A percentile compares a stretch with the other conserved stretches of the same genome.
These are phyloP conservation scores for Ommatoiulus sabulosus DNA, from an alignment of 2,888 invertebrate species.

Conservation along the genomic window DNA sequence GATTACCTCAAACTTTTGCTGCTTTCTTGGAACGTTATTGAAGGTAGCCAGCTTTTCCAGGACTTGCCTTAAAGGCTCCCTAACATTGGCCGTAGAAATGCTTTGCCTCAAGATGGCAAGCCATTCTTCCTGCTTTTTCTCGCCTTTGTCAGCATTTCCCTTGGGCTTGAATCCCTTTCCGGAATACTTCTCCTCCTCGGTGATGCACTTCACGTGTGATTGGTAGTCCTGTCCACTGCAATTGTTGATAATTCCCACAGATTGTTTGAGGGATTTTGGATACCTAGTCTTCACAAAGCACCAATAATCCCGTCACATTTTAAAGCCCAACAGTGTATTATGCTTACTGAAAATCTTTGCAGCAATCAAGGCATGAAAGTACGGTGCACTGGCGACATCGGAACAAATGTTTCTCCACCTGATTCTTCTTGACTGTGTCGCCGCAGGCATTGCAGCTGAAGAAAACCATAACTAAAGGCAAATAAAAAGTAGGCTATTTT, in stretches of 20 bases:
- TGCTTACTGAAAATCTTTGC: constrained; percentile 83
- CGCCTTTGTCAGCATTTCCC: constrained; percentile 81
- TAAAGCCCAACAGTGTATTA: not conserved
- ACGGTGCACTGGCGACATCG: constrained; percentile 78
- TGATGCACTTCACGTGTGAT: constrained; percentile 85
- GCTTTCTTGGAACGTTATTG: constrained; percentile 88
- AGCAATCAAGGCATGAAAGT: constrained; percentile 93
- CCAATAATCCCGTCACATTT: too few species aligned
- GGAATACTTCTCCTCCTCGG: constrained; percentile 88
- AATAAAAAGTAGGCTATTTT: too few species aligned
- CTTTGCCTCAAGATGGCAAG: constrained; percentile 78
- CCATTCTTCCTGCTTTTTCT: constrained; percentile 88
- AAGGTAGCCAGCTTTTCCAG: constrained; percentile 78
- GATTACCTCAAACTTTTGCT: constrained; percentile 77
- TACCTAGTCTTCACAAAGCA: too few species aligned
- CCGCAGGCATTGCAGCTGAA: constrained; percentile 95
- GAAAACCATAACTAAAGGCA: constrained; percentile 80
- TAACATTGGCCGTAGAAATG: constrained; percentile 73
- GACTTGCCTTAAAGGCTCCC: constrained; percentile 73
- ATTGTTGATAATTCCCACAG: constrained; percentile 62
- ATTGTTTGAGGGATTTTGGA: not conserved
- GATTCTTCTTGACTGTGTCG: constrained; percentile 88
- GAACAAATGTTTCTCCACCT: constrained; percentile 85
- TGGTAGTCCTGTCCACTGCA: constrained; percentile 81
- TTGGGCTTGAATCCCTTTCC: constrained; percentile 82